Evolutionary conservation across 2,113 vertebrate species (phyloP).

Genomic region (Eubucco bourcierii): DNA sequence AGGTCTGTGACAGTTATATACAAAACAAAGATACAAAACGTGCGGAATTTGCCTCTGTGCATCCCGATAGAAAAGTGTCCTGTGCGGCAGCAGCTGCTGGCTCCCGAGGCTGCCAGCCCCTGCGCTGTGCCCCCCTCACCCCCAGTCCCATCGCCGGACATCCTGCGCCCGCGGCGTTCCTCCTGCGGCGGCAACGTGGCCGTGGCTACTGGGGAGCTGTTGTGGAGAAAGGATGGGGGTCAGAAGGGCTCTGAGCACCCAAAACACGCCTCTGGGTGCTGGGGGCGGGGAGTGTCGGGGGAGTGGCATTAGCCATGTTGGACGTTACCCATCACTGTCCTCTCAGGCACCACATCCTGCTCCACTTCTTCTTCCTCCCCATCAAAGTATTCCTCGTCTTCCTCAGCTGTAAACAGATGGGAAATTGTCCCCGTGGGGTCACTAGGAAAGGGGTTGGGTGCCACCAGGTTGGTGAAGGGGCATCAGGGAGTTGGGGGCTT

Average conservation of each 20-base stretch:
- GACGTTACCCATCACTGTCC: conserved; percentile 61
- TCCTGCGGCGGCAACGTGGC: background rate
- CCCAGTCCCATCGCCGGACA: background rate
- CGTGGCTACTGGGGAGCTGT: conserved; percentile 54
- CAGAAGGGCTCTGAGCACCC: background rate
- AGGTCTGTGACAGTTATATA: conserved; percentile 74
- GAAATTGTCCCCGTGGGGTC: background rate
- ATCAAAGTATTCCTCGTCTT: conserved; percentile 72
- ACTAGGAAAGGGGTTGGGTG: accelerated
- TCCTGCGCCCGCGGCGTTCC: background rate
- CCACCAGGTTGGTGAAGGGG: accelerated
- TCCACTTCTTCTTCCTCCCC: conserved; percentile 72
- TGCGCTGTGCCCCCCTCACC: accelerated
- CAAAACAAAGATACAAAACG: conserved; percentile 77
- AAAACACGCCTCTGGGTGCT: accelerated
- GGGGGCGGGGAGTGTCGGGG: background rate
- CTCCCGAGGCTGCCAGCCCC: background rate
- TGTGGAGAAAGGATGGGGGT: background rate
- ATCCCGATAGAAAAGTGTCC: conserved; percentile 73
- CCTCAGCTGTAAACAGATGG: conserved; percentile 52
- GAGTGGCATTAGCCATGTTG: accelerated
- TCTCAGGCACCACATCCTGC: conserved; percentile 48
- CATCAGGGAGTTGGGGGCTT: accelerated
- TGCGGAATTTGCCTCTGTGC: conserved; percentile 76
- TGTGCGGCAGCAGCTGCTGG: background rate